phyloP scores from a whole-genome alignment of 2,113 vertebrate genomes.

The Neopipo cinnamomea region DNA sequence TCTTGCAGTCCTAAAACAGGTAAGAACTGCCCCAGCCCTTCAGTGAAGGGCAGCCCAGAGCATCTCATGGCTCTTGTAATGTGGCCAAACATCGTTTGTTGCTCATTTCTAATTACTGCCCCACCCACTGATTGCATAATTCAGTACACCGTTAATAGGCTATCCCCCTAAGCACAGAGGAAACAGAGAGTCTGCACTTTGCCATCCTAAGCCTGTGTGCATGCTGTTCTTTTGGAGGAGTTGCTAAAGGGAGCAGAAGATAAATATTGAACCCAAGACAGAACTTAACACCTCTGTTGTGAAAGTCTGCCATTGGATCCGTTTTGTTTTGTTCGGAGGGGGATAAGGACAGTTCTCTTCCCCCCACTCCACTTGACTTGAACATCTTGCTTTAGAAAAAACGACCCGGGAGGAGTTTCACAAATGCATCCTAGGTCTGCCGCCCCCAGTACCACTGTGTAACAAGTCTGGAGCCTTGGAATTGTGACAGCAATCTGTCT shows the following conservation, averaged over 20 bases:
- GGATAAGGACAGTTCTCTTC: neutral
- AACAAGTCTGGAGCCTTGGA: neutral
- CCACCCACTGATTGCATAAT: neutral
- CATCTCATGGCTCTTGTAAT: neutral
- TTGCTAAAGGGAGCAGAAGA: neutral
- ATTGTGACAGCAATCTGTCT: neutral
- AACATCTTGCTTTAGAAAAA: neutral
- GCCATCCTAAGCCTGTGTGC: neutral
- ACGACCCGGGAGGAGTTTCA: neutral
- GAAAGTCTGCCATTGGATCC: neutral
- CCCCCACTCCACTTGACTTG: neutral
- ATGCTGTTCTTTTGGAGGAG: neutral
- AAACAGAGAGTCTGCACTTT: neutral
- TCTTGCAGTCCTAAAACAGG: neutral
- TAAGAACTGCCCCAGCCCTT: neutral
- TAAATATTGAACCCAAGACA: neutral
- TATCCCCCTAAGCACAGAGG: neutral
- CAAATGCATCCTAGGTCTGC: neutral
- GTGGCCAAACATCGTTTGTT: neutral
- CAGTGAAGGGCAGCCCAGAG: neutral
- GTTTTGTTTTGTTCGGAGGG: neutral
- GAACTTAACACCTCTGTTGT: neutral
- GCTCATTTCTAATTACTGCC: neutral
- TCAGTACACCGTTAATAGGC: neutral
- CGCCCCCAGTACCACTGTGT: neutral